Base-by-base conservation (phyloP, 2,113 vertebrate genomes). In the Microtus montanus region DNA sequence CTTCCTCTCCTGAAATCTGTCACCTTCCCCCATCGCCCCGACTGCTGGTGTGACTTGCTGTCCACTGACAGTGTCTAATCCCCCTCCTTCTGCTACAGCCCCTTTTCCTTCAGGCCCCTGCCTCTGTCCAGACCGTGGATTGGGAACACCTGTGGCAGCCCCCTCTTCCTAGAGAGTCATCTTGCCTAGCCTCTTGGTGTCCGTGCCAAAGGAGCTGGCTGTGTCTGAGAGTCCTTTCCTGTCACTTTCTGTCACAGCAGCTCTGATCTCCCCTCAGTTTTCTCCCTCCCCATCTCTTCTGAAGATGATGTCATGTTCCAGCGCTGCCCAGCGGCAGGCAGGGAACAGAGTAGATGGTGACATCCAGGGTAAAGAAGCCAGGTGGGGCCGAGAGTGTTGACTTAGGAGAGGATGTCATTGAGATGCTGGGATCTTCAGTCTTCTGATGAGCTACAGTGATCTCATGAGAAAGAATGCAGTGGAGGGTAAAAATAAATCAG, bases 401-500 rank as follows among this genome's bases (percentile, higher is more conserved):
- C 77, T 93, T 75, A 33, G 24, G 54, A 93, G 87, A 90, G 71
- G 20, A 80, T 94, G 91, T 88, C 87, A 78, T 77, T 86, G 74
- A 95, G 90, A 89, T 70, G 44, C 66, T 49, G 92, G 68, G 49
- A 54, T 91, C 93, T 97, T 93, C 58, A 88, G 90, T 95, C 82
- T 94, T 90, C 87, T 96, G 84, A 91, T 58, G 90, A 95, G 95
- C 89, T 95, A 87, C 93, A 88, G 94, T 95, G 96, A 97, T 89
- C 61, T 96, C 95, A 94, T 92, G 92, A 64, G 30, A 91, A 95
- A 96, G 92, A 97, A 96, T 83, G 78, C 77, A 19, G 71, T 44
- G 41, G 73, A 87, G 68, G 95, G 95, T 96, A 96, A 96, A 96
- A 97, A 97, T 97, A 97, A 97, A 92, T 68, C 63, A n/a, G 89